Evolutionary conservation across 2,888 invertebrate species (phyloP), one percentile per base, ranked within the genome.

Genomic region (Thymelicus lineola): DNA sequence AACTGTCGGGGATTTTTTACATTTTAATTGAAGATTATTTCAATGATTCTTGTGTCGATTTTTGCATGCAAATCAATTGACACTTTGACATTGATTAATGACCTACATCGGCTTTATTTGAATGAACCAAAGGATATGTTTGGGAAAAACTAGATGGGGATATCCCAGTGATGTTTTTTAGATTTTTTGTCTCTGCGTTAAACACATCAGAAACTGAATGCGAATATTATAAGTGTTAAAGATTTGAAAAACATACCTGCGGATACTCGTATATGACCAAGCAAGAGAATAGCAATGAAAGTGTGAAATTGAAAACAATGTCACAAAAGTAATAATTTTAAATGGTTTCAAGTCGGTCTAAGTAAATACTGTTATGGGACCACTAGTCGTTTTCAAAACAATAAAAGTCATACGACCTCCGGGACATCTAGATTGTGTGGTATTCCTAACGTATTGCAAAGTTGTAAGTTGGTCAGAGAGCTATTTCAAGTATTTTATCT

Each of bases 401-500:
- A 61, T 60, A 66, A 67, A 66, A 68, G n/a, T n/a, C 55, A 45
- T 64, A 66, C 82, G 80, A 82, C 83, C 83, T 80, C 79, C 72
- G 80, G 75, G 78, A 75, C 79, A 79, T 80, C 78, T 79, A 79
- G 78, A 80, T 79, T 77, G 36, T 74, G 74, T 77, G 75, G 75
- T 77, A 9, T 62, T 60, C 45, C 57, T 61, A 62, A 61, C 42
- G 76, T 77, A 74, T 75, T 74, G 74, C 70, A 66, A 72, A 71
- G 71, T 70, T 66, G 55, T 45, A 69, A 59, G 68, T 57, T 66
- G 63, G 71, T 73, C 62, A 57, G 73, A 72, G 76, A 28, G 28
- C 28, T 28, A 28, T 28, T 74, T 71, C 65, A 70, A 70, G 70
- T 66, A 71, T 75, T 75, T 55, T 60, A 61, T 61, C 50, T 60